These are phyloP conservation scores for Mesorhabditis spiculigera DNA, from an alignment of 2,888 invertebrate species.

Conservation along the genomic window DNA sequence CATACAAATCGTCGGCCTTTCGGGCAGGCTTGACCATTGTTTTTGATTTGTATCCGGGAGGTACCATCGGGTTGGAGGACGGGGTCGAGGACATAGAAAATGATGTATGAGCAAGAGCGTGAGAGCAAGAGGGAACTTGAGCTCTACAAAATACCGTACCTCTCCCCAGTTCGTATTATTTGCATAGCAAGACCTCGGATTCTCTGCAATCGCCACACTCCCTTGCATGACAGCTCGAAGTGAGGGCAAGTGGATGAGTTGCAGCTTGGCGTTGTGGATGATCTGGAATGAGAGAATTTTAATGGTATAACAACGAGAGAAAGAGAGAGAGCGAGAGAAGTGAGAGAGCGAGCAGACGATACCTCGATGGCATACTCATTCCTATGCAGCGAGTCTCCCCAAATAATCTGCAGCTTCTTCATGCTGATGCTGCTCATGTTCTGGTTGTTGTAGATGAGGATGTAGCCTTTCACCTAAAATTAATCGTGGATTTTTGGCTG, in stretches of 20 bases:
- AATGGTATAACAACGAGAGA: no score
- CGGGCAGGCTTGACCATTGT: background rate
- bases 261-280: no score
- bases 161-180: background rate
- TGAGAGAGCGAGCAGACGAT: no score
- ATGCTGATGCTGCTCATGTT: background rate
- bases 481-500: background rate
- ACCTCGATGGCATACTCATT: background rate
- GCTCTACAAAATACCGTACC: background rate
- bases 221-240: background rate
- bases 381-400: background rate
- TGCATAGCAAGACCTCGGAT: conserved; percentile 1
- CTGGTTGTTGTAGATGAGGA: conserved; percentile 16
- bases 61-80: background rate
- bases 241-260: no score
- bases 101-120: background rate
- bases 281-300: no score
- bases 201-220: background rate
- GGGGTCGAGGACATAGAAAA: background rate
- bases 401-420: background rate
- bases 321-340: no score
- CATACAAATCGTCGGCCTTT: conserved; percentile 11
- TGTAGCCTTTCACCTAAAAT: conserved; percentile 18
- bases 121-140: background rate
- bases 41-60: background rate